phyloP scores from a whole-genome alignment of 2,888 invertebrate species.

The Sesia bembeciformis region DNA sequence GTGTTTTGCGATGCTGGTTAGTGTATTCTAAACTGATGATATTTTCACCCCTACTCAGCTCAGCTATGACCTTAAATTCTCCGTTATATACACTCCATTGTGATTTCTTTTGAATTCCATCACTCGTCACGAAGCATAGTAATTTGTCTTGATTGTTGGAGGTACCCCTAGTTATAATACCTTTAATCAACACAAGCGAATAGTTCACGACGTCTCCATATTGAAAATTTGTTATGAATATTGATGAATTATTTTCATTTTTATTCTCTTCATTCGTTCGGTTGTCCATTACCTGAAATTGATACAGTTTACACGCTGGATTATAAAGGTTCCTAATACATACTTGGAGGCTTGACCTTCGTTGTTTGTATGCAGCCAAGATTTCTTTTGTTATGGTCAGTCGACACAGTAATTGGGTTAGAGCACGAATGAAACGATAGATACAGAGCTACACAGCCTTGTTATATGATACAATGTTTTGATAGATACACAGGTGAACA shows the following conservation, averaged over 20 bases:
- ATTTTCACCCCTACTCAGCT: conserved; percentile 78
- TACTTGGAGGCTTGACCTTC: conserved; percentile 23
- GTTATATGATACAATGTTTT: no score
- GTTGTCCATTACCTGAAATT: conserved; percentile 72
- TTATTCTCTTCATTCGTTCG: conserved; percentile 51
- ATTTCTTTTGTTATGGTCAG: conserved; percentile 27
- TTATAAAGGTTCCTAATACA: no score
- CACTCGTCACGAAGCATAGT: conserved; percentile 50
- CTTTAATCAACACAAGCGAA: conserved; percentile 76
- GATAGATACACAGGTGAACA: no score
- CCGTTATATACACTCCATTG: conserved; percentile 78
- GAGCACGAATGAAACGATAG: conserved; percentile 9
- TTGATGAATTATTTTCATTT: conserved; percentile 56
- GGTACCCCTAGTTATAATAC: conserved; percentile 66
- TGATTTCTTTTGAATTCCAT: conserved; percentile 47
- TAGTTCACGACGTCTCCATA: conserved; percentile 76
- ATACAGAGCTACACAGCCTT: background rate
- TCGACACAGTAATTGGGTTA: conserved; percentile 34
- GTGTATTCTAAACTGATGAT: conserved; percentile 75
- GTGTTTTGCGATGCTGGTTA: conserved; percentile 46
- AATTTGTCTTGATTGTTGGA: conserved; percentile 55
- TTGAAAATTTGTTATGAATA: conserved; percentile 75
- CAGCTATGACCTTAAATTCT: conserved; percentile 80
- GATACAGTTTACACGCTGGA: background rate
- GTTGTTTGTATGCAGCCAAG: conserved; percentile 22